Evolutionary conservation across 2,797 vertebrate genomes (phyloP), one percentile per base, ranked within the genome.

Genomic region (Oreonectes daqikongensis): DNA sequence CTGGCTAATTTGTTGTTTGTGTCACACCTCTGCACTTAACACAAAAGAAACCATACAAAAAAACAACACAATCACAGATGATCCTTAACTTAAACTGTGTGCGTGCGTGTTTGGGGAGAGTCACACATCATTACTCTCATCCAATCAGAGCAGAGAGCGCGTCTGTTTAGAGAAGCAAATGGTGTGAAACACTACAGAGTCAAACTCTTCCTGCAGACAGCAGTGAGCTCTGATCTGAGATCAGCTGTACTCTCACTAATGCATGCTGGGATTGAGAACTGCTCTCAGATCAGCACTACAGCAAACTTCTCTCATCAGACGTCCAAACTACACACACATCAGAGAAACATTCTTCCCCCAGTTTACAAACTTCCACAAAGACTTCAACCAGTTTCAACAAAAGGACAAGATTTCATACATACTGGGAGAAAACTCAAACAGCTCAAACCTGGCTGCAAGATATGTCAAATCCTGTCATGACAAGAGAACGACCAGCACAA

Each of bases 141-240:
- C 60, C 30, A 64, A 48, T 63, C 57, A 50, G 57, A 60, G 57
- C 11, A 61, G 40, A 59, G 24, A n/a, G n/a, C n/a, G n/a, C 7
- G 20, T 18, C 17, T 32, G 20, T 11, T 67, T 67, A 8, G 30
- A 14, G 20, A 38, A 35, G 3, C 20, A 40, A 65, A 65, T 40
- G 24, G 35, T 20, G 26, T 9, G 9, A 35, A 38, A 50, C 59
- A 0, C 4, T 32, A 10, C 26, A 10, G 24, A 50, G 48, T 32
- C 17, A 59, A 26, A 42, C 42, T 8, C 26, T 73, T 59, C 24
- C 53, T 57, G 68, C 20, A 64, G 5, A 44, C 2, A 44, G 12
- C 38, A 8, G 35, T 44, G 22, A 67, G 22, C 42, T 59, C 24
- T 30, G 55, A 59, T 59, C 55, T 55, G 22, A 24, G 22, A 3